Conservation (phyloP, 2,888 invertebrate species). For the Pyrocoelia pectoralis region DNA sequence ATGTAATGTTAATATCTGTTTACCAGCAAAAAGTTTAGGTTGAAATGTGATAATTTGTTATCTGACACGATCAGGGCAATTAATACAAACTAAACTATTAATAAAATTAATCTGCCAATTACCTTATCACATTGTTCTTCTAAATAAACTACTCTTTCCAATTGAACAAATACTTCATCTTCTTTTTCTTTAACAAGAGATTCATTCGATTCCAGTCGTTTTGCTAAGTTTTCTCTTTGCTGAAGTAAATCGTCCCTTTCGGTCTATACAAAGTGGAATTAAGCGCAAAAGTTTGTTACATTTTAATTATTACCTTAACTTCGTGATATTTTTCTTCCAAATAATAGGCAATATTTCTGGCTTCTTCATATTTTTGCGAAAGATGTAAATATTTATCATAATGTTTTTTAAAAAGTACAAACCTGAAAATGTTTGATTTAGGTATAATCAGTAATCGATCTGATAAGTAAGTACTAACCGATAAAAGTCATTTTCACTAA, state of each 20-base stretch:
- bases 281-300: neutral
- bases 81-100: too few relatives aligned
- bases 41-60: too few relatives aligned
- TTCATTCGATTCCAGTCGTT: slow-evolving; percentile 65
- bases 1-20: too few relatives aligned
- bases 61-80: too few relatives aligned
- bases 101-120: too few relatives aligned
- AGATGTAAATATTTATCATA: slow-evolving; percentile 69
- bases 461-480: slow-evolving; percentile 55
- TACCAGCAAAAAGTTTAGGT: too few relatives aligned
- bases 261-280: slow-evolving; percentile 57
- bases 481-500: slow-evolving; percentile 70
- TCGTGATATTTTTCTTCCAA: slow-evolving; percentile 71
- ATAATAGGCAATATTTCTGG: slow-evolving; percentile 68
- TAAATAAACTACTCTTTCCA: slow-evolving; percentile 66
- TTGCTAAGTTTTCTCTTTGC: slow-evolving; percentile 62
- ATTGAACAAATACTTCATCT: slow-evolving; percentile 68
- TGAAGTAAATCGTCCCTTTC: slow-evolving; percentile 66
- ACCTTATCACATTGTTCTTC: slow-evolving; percentile 68
- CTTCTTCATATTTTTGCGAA: slow-evolving; percentile 69
- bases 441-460: neutral
- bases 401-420: slow-evolving; percentile 69
- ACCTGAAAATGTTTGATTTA: slow-evolving; percentile 61
- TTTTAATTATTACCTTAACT: slow-evolving; percentile 64
- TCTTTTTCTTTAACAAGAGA: slow-evolving; percentile 66